phyloP scores from a whole-genome alignment of 2,113 vertebrate species.

The Lamprotornis superbus region DNA sequence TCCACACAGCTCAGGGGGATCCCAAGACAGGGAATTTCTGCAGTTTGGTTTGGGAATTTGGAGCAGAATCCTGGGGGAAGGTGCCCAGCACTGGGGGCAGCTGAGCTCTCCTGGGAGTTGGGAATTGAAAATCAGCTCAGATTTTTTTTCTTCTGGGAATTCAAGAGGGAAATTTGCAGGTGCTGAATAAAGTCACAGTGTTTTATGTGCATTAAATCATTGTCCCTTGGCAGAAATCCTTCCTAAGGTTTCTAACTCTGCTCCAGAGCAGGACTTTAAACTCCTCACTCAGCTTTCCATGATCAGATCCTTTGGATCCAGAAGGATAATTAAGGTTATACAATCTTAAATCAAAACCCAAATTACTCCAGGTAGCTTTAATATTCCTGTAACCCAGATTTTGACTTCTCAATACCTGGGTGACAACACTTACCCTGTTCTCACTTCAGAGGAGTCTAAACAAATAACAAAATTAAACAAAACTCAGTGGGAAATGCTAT shows the following conservation, averaged over 20 bases:
- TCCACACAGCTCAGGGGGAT: not conserved
- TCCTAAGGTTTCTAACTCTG: not conserved
- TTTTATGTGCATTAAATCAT: not conserved
- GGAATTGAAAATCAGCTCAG: not conserved
- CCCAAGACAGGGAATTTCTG: not conserved
- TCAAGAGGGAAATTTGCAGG: not conserved
- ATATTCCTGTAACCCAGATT: not conserved
- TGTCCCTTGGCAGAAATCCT: not conserved
- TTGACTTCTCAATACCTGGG: not conserved
- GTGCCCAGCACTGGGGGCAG: not conserved
- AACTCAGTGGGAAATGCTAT: not conserved
- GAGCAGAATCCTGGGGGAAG: not conserved
- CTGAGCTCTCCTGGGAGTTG: not conserved
- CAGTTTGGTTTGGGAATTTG: not conserved
- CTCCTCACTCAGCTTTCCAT: not conserved
- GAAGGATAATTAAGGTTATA: not conserved
- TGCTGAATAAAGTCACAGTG: not conserved
- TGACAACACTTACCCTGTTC: not conserved
- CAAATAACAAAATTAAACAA: not conserved
- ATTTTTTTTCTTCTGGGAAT: not conserved
- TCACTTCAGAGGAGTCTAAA: not conserved
- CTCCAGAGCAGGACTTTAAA: not conserved
- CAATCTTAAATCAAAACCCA: not conserved
- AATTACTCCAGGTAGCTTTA: not conserved
- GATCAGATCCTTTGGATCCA: not conserved